These are phyloP conservation scores for Drosophila equinoxialis DNA, from an alignment of 1,140 invertebrate genomes.

Conservation along the genomic window DNA sequence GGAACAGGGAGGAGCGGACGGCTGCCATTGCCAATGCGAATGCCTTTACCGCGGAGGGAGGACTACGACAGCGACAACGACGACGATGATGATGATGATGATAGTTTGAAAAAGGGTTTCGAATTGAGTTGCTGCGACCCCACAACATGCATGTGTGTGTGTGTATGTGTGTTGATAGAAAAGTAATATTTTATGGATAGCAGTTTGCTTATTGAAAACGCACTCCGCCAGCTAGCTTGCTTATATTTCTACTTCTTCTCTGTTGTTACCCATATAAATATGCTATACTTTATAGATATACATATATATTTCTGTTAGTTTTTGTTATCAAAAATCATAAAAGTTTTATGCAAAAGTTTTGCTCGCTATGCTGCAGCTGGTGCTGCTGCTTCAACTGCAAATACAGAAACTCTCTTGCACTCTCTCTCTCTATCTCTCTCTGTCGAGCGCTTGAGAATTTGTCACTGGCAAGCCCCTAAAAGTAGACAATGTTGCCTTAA, in stretches of 20 bases:
- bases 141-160: slow-evolving; percentile 30
- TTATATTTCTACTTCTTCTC: slow-evolving; percentile 1
- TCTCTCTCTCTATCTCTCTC: neutral
- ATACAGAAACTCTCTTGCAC: slow-evolving; percentile 15
- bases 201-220: slow-evolving; percentile 71
- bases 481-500: slow-evolving; percentile 59
- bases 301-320: slow-evolving; percentile 26
- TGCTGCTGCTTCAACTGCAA: slow-evolving; percentile 42
- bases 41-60: too few species aligned
- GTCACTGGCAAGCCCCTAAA: slow-evolving; percentile 66
- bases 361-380: slow-evolving; percentile 25
- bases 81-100: slow-evolving; percentile 32
- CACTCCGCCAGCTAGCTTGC: slow-evolving; percentile 28
- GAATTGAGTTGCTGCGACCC: slow-evolving; percentile 57
- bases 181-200: slow-evolving; percentile 69
- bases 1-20: neutral
- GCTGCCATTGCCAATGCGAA: too few species aligned
- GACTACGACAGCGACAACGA: neutral
- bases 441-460: slow-evolving; percentile 52
- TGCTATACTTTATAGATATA: neutral
- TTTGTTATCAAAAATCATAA: slow-evolving; percentile 74
- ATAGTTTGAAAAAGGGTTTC: slow-evolving; percentile 67
- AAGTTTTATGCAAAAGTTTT: slow-evolving; percentile 72
- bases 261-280: neutral
- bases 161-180: slow-evolving; percentile 63